Percentiles rank a stretch among this genome's conserved stretches.
These are phyloP conservation scores for Otis tarda DNA, from an alignment of 2,113 vertebrate genomes.

Conservation along the genomic window DNA sequence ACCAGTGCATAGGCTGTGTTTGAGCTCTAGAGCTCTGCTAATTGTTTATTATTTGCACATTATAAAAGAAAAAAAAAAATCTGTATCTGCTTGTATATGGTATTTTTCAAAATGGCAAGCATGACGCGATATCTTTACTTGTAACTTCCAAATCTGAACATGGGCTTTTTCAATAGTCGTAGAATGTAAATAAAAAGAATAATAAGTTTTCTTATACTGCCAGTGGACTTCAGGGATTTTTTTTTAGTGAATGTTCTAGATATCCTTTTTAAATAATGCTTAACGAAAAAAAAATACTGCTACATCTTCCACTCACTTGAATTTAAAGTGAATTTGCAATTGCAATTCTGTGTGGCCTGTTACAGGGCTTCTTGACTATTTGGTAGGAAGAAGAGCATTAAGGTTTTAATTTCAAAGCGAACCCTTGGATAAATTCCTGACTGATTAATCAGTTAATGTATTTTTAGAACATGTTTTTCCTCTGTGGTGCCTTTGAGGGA, in stretches of 20 bases:
- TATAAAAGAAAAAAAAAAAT: neutral
- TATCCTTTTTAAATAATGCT: neutral
- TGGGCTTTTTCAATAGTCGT: neutral
- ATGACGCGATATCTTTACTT: neutral
- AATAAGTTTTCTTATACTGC: neutral
- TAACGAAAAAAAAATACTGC: neutral
- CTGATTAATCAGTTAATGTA: neutral
- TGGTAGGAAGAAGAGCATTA: neutral
- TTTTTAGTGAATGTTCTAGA: neutral
- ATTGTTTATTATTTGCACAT: neutral
- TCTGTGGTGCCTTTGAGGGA: constrained; percentile 5
- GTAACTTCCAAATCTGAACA: neutral
- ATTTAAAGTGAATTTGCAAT: neutral
- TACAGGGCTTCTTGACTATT: neutral
- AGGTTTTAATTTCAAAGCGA: constrained; percentile 38
- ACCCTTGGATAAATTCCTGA: neutral
- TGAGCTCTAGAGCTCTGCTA: neutral
- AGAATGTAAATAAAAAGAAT: neutral
- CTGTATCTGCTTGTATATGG: neutral
- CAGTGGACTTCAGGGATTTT: rapidly evolving
- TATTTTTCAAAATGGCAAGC: neutral
- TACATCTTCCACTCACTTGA: neutral
- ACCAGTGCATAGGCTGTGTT: neutral
- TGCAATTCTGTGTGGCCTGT: neutral
- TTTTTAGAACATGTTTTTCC: neutral